These are phyloP conservation scores for Parauchenoglanis ngamensis DNA, from an alignment of 2,797 vertebrate genomes.

Conservation along the genomic window DNA sequence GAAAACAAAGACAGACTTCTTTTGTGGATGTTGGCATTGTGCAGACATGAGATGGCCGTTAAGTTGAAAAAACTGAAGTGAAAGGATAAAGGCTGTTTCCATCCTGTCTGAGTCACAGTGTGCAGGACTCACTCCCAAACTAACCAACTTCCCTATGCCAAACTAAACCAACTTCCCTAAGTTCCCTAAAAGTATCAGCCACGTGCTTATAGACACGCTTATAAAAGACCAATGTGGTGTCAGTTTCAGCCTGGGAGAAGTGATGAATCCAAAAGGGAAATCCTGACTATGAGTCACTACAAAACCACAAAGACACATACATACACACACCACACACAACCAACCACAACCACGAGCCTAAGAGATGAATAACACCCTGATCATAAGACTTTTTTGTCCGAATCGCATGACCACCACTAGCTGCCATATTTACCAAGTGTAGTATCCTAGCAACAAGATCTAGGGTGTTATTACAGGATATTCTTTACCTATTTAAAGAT, in stretches of 20 bases:
- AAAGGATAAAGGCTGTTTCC: constrained; percentile 65
- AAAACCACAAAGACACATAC: constrained; percentile 18
- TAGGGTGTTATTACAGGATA: constrained; percentile 29
- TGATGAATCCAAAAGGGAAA: constrained; percentile 47
- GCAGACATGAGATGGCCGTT: not conserved
- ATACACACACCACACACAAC: not conserved
- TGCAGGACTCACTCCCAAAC: constrained; percentile 20
- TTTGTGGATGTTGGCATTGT: constrained; percentile 12
- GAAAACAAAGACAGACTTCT: not conserved
- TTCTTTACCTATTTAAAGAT: not conserved
- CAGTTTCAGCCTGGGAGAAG: constrained; percentile 25
- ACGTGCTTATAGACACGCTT: constrained; percentile 11
- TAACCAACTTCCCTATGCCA: constrained; percentile 17
- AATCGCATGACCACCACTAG: constrained; percentile 44
- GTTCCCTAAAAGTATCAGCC: constrained; percentile 12
- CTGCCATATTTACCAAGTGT: constrained; percentile 32
- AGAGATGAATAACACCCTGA: constrained; percentile 35
- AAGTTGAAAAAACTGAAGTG: constrained; percentile 38
- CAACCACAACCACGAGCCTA: not conserved
- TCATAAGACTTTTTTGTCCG: constrained; percentile 32
- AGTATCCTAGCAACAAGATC: constrained; percentile 46
- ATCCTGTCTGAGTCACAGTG: constrained; percentile 62
- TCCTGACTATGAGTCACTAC: constrained; percentile 56
- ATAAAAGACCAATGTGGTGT: constrained; percentile 27
- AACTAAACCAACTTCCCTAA: constrained; percentile 28